Conservation (phyloP, 2,888 invertebrate species). For the Drosophila greeni region DNA sequence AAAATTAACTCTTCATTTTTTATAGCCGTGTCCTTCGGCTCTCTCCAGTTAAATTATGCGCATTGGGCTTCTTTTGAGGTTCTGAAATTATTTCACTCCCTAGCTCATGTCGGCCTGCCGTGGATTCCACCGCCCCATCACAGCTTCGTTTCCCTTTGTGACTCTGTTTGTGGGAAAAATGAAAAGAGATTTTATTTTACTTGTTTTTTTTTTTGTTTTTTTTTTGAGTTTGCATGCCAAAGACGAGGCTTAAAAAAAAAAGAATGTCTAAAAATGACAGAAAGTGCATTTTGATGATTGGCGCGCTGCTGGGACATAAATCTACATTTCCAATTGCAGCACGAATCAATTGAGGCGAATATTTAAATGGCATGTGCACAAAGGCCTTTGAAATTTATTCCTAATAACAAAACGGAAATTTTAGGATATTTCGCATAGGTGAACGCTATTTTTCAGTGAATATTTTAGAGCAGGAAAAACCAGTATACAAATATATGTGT, state of each 20-base stretch:
- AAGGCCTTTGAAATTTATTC: slow-evolving; percentile 10
- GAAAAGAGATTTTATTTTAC: slow-evolving; percentile 38
- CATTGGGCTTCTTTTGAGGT: slow-evolving; percentile 62
- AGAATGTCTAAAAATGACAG: neutral
- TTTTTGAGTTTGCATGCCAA: slow-evolving; percentile 29
- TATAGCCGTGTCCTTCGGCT: slow-evolving; percentile 13
- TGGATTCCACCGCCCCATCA: slow-evolving; percentile 15
- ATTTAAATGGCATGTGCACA: slow-evolving; percentile 12
- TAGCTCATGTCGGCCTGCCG: slow-evolving; percentile 46
- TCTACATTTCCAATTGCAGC: slow-evolving; percentile 39
- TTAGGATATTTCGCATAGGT: neutral
- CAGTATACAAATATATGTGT: neutral
- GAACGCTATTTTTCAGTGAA: neutral
- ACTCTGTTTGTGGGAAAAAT: slow-evolving; percentile 41
- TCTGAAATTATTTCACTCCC: slow-evolving; percentile 57
- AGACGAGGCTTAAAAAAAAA: slow-evolving; percentile 22
- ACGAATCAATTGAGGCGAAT: slow-evolving; percentile 12
- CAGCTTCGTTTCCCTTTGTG: slow-evolving; percentile 35
- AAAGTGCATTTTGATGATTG: slow-evolving; percentile 48
- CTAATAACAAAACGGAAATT: slow-evolving; percentile 6
- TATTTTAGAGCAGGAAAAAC: neutral
- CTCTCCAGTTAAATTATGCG: slow-evolving; percentile 54
- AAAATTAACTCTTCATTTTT: neutral
- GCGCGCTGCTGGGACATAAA: slow-evolving; percentile 46
- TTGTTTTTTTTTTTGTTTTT: no score